phyloP scores from a whole-genome alignment of 2,888 invertebrate genomes.

The Plemyria rubiginata region DNA sequence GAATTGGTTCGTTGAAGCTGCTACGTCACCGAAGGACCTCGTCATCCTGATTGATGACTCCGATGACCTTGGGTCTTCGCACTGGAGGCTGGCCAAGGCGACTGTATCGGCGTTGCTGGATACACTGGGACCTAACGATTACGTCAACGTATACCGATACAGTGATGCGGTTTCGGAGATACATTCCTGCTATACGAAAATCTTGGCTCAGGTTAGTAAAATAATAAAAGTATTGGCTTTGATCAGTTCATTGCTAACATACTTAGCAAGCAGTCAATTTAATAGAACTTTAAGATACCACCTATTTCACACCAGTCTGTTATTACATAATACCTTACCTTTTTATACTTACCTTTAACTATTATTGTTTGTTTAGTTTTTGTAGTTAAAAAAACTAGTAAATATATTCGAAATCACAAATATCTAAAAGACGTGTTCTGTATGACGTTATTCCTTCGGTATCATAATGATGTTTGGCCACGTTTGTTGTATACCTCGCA shows the following conservation, averaged over 20 bases:
- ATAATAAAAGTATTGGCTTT: no score
- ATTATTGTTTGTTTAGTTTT: no score
- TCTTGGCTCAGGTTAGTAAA: constrained; percentile 91
- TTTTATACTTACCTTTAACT: no score
- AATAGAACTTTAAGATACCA: no score
- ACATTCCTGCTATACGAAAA: constrained; percentile 95
- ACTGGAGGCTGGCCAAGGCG: constrained; percentile 93
- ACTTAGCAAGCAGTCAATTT: no score
- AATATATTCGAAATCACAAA: no score
- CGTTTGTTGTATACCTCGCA: constrained; percentile 3
- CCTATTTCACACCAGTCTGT: no score
- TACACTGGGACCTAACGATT: constrained; percentile 98
- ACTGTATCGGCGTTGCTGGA: constrained; percentile 96
- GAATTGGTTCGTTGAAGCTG: constrained; percentile 98
- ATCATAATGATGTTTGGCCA: neutral
- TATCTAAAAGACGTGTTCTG: constrained; percentile 2
- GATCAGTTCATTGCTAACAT: no score
- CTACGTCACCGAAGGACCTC: constrained; percentile 98
- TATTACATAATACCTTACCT: no score
- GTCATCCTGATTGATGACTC: constrained; percentile 97
- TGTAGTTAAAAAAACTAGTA: no score
- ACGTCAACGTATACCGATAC: constrained; percentile 97
- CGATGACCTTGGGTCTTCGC: constrained; percentile 93
- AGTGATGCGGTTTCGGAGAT: constrained; percentile 93
- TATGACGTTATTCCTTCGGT: constrained; percentile 2